A percentile compares a stretch with the other conserved stretches of the same genome.
Evolutionary conservation across 2,888 invertebrate species (phyloP).

Genomic region (Scaptomyza tumidula): DNA sequence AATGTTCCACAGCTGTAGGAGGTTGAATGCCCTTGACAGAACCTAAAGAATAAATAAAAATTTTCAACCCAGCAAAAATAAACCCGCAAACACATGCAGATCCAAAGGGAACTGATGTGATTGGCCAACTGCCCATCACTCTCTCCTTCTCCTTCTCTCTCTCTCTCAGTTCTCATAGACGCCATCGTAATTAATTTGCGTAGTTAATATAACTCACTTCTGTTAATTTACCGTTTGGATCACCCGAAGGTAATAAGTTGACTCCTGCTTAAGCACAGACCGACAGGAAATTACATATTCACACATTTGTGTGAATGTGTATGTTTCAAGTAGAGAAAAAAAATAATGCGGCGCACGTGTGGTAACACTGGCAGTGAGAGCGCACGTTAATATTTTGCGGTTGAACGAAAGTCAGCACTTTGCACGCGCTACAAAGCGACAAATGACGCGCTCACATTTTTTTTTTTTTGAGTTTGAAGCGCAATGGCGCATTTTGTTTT

Average conservation of each 20-base stretch:
- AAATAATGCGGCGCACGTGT: conserved; percentile 44
- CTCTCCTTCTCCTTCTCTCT: not conserved
- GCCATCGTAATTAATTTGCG: conserved; percentile 11
- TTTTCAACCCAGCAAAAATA: conserved; percentile 23
- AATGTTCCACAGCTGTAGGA: conserved; percentile 11
- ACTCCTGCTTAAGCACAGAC: conserved; percentile 22
- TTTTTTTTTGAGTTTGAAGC: conserved; percentile 25
- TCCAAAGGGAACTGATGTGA: conserved; percentile 24
- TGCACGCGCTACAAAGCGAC: conserved; percentile 49
- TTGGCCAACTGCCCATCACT: conserved; percentile 25
- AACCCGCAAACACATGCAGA: conserved; percentile 27
- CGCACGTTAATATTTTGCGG: conserved; percentile 17
- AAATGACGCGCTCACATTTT: conserved; percentile 44
- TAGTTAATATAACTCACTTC: conserved; percentile 20
- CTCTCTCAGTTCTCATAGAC: conserved; percentile 1
- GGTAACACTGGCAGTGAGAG: conserved; percentile 51
- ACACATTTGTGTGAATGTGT: conserved; percentile 4
- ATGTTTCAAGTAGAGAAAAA: conserved; percentile 25
- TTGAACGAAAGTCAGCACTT: conserved; percentile 34
- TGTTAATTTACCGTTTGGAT: conserved; percentile 10
- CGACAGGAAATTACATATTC: conserved; percentile 32
- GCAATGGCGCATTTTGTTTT: conserved; percentile 47
- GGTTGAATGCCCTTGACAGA: conserved; percentile 45
- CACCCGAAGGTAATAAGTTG: conserved; percentile 27
- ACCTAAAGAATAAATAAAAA: conserved; percentile 29